Evolutionary conservation across 2,113 vertebrate genomes (phyloP), one percentile per base, ranked within the genome.

Genomic region (Canis aureus): DNA sequence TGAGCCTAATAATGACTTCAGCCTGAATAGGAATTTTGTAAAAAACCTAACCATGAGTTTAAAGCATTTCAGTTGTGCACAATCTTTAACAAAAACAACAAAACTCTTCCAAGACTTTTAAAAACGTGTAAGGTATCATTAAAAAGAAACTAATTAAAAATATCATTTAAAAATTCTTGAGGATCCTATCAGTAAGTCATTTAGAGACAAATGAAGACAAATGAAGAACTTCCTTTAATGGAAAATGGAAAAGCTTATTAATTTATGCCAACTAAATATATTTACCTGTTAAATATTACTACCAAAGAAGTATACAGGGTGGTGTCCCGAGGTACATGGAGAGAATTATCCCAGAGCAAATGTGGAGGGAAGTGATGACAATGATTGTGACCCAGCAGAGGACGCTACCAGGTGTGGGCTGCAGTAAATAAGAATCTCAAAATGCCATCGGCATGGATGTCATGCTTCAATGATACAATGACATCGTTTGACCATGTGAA

Each of bases 81-180:
- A 71, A 49, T 91, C 51, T 90, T 85, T 55, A 35, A 91, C 27
- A 60, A 67, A 94, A 80, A 90, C 10, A 67, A 67, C 51, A 92
- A 53, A 49, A 73, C 16, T n/a, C 32, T 69, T 59, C 22, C 57
- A 76, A 86, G 87, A 27, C n/a, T 5, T 76, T 84, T 69, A 87
- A 59, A 79, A 83, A 74, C 80, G 62, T 32, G 73, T 29, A 74
- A 59, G 62, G 0, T 86, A 32, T 91, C 57, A 81, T 49, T 66
- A 81, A 79, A 60, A 95, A 66, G n/a, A 96, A 96, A 84, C 53
- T 23, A 85, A 95, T 82, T 83, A 73, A 3, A 57, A 86, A 97
- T 64, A 80, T 87, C 16, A 11, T 51, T 84, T 5, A 74, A 82
- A 93, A 86, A 60, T 25, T 91, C 74, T 60, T 93, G 60, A 25